Evolutionary conservation across 2,797 vertebrate genomes (phyloP).

Genomic region (Protonibea diacanthus): DNA sequence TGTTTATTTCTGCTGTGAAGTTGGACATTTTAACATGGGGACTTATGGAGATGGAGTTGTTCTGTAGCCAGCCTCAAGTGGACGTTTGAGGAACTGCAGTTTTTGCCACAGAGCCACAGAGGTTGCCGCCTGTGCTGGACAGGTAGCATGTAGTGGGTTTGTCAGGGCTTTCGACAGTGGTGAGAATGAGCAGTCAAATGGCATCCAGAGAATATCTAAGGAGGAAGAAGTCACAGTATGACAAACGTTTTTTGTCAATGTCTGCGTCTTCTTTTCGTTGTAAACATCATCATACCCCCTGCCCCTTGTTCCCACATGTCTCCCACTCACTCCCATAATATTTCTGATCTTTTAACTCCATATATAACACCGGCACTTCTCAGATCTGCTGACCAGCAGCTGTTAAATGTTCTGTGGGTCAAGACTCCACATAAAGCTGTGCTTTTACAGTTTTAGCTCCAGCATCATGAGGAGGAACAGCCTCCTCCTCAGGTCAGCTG

Average conservation of each 20-base stretch:
- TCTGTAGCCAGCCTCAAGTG: no score
- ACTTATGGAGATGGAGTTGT: no score
- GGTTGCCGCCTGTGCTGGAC: no score
- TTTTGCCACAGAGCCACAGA: no score
- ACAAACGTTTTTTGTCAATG: not conserved
- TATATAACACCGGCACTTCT: not conserved
- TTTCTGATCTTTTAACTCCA: slow-evolving; percentile 17
- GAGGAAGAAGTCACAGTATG: not conserved
- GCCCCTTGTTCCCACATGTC: not conserved
- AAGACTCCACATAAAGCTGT: slow-evolving; percentile 17
- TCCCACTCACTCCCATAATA: not conserved
- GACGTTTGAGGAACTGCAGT: no score
- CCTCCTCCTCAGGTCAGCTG: slow-evolving; percentile 34
- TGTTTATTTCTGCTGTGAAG: no score
- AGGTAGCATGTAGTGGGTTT: not conserved
- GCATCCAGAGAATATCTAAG: not conserved
- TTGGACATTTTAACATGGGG: no score
- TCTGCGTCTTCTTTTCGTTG: not conserved
- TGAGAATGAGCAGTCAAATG: not conserved
- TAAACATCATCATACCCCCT: not conserved
- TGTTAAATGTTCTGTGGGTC: slow-evolving; percentile 6
- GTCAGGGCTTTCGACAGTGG: not conserved
- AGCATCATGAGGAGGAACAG: not conserved
- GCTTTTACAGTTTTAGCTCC: slow-evolving; percentile 17
- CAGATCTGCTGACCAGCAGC: slow-evolving; percentile 26